A percentile compares a stretch with the other conserved stretches of the same genome.
These are phyloP conservation scores for Eolophus roseicapilla DNA, from an alignment of 2,113 vertebrate species.

Conservation along the genomic window DNA sequence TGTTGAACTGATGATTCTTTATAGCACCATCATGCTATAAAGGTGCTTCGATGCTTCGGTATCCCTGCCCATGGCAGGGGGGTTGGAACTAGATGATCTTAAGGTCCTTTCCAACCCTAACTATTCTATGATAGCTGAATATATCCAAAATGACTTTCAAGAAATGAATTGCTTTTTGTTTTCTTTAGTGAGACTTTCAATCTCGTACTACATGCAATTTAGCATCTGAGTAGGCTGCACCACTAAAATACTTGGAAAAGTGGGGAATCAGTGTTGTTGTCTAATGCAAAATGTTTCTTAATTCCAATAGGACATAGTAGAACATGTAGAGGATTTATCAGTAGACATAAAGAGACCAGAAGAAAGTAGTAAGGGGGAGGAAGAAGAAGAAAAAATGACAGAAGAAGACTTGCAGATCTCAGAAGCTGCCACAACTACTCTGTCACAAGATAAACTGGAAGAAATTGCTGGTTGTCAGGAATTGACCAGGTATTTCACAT, in stretches of 20 bases:
- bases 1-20: neutral
- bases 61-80: no score
- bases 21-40: neutral
- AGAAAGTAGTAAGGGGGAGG: constrained; percentile 56
- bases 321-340: neutral
- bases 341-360: constrained; percentile 2
- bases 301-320: neutral
- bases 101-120: no score
- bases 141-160: neutral
- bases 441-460: constrained; percentile 62
- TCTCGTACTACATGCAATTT: neutral
- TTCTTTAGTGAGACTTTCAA: neutral
- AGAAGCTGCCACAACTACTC: neutral
- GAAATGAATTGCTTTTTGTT: neutral
- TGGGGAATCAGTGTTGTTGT: neutral
- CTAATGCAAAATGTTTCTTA: neutral
- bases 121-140: neutral
- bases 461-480: constrained; percentile 38
- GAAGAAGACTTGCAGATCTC: constrained; percentile 51
- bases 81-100: no score
- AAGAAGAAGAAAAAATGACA: constrained; percentile 55
- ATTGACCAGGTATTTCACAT: constrained; percentile 59
- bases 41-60: no score
- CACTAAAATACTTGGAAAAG: neutral
- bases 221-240: neutral